Evolutionary conservation across 2,888 invertebrate genomes (phyloP), one percentile per base, ranked within the genome.

Genomic region (Athalia rosae): DNA sequence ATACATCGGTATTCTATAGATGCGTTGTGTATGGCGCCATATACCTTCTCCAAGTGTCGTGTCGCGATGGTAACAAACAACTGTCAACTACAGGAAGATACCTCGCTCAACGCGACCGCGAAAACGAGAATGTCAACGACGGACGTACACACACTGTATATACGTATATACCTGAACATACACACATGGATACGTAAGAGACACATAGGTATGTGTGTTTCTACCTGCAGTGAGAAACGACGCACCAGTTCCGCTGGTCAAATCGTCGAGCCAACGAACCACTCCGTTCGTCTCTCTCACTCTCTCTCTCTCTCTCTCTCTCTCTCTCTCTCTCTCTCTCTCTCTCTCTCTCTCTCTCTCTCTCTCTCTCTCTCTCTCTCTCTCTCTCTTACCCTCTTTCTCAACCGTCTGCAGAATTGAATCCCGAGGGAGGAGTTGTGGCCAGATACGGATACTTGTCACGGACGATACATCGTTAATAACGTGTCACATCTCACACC

Each of bases 401-500:
- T 53, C 9, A 28, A 71, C 43, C 41, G 58, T 58, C 58, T 45
- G 58, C 56, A 71, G 28, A 28, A 28, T 71, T 71, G n/a, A 71
- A 9, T n/a, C 62, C 58, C 50, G 9, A 71, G 71, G 71, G 71
- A 71, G 71, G 56, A 58, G 71, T 58, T 45, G 71, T 15, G 61
- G 58, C 45, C 56, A 45, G 71, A 71, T 58, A 45, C 71, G 58
- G 56, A n/a, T 13, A 47, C 71, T 45, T 71, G 56, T 45, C 71
- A 58, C 58, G 71, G 71, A 45, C 71, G 71, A 71, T 71, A 71
- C 71, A 56, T 71, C 71, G 58, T 71, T 71, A 71, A 71, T 71
- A 71, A 71, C 43, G 45, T 50, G 71, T 71, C 71, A 71, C 56
- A 56, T 45, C 58, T 45, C 71, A 4, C n/a, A 28, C 53, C 28